These are phyloP conservation scores for Bembecia ichneumoniformis DNA, from an alignment of 2,888 invertebrate species.

Conservation along the genomic window DNA sequence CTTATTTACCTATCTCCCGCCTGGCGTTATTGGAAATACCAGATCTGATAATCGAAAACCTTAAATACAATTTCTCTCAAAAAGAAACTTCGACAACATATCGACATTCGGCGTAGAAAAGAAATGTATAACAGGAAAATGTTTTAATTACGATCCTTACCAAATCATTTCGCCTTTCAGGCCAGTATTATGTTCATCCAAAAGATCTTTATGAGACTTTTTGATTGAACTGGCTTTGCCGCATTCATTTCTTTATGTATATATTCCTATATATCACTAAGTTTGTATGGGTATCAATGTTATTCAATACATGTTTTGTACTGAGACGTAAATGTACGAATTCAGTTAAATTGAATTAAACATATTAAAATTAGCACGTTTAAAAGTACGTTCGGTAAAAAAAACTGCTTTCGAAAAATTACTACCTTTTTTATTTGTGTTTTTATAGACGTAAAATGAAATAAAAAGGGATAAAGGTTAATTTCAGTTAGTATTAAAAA, in stretches of 20 bases:
- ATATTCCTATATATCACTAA: too few relatives aligned
- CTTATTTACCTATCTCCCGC: constrained; percentile 26
- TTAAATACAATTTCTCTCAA: not conserved
- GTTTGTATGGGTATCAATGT: too few relatives aligned
- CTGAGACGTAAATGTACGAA: too few relatives aligned
- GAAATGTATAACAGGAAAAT: not conserved
- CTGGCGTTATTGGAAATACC: constrained; percentile 25
- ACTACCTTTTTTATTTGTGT: too few relatives aligned
- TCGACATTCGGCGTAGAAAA: not conserved
- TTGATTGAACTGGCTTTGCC: too few relatives aligned
- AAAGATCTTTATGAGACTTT: not conserved
- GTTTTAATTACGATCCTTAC: not conserved
- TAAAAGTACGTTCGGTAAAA: too few relatives aligned
- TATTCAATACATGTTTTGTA: too few relatives aligned
- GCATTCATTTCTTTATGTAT: too few relatives aligned
- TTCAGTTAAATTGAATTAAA: too few relatives aligned
- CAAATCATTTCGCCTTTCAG: not conserved
- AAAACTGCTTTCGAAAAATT: too few relatives aligned
- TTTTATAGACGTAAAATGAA: too few relatives aligned
- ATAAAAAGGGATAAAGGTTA: not conserved
- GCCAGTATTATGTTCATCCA: not conserved
- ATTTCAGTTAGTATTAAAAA: not conserved
- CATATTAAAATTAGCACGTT: too few relatives aligned
- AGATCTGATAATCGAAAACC: constrained; percentile 24
- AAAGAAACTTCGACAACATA: not conserved